phyloP scores from a whole-genome alignment of 2,797 vertebrate species.

The Salarias fasciatus region DNA sequence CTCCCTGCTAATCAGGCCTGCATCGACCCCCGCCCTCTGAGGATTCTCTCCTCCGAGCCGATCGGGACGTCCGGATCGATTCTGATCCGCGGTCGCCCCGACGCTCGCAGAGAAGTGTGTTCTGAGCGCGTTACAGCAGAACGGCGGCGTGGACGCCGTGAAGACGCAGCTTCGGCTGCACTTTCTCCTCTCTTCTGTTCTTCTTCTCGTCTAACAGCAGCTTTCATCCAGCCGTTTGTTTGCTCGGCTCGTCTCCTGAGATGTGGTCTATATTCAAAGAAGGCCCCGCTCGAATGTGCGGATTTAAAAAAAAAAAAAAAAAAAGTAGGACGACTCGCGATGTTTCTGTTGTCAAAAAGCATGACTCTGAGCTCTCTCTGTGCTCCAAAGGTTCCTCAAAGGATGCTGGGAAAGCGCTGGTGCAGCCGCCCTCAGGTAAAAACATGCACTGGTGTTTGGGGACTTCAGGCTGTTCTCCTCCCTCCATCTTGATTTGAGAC shows the following conservation, averaged over 20 bases:
- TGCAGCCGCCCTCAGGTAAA: conserved; percentile 71
- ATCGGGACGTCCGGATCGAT: conserved; percentile 1
- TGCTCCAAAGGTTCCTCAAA: conserved; percentile 62
- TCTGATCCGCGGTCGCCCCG: not conserved
- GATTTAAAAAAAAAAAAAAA: not conserved
- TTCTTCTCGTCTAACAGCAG: not conserved
- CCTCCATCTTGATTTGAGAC: too few relatives aligned
- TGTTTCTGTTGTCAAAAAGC: conserved; percentile 15
- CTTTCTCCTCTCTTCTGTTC: not conserved
- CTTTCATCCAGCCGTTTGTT: conserved; percentile 36
- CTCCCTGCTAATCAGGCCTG: conserved; percentile 16
- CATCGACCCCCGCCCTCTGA: conserved; percentile 19
- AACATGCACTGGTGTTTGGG: conserved; percentile 3
- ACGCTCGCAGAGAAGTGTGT: too few relatives aligned
- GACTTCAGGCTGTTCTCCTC: too few relatives aligned
- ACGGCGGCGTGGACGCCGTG: not conserved
- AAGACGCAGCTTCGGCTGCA: not conserved
- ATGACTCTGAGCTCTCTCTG: conserved; percentile 63
- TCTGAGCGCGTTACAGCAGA: not conserved
- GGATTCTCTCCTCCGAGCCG: conserved; percentile 16
- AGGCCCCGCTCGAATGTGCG: conserved; percentile 20
- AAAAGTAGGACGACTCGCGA: conserved; percentile 29
- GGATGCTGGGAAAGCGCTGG: conserved; percentile 69
- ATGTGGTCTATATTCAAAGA: conserved; percentile 51
- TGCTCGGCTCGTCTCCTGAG: conserved; percentile 51